phyloP scores from a whole-genome alignment of 2,113 vertebrate genomes.

The Rhizomys pruinosus region DNA sequence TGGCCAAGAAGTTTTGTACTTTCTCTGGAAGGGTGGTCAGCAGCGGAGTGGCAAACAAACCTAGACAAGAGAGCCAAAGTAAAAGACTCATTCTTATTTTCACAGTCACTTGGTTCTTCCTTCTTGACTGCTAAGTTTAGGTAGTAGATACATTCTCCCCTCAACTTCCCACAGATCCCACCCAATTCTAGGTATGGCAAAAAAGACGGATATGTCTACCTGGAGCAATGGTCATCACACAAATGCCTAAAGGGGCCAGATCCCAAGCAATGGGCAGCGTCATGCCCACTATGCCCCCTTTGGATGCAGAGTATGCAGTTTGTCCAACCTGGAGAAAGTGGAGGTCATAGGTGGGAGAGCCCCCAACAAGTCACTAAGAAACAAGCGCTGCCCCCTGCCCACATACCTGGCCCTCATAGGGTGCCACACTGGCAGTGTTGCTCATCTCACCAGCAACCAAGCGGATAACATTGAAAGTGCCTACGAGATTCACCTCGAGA shows the following conservation, averaged over 20 bases:
- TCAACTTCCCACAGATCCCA: slow-evolving; percentile 27
- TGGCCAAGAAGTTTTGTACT: slow-evolving; percentile 91
- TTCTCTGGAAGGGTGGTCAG: slow-evolving; percentile 92
- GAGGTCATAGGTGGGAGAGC: neutral
- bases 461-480: slow-evolving; percentile 96
- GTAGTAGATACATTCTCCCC: neutral
- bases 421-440: slow-evolving; percentile 97
- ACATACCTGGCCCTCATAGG: slow-evolving; percentile 94
- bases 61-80: slow-evolving; percentile 80
- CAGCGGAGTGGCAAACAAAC: slow-evolving; percentile 93
- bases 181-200: slow-evolving; percentile 36
- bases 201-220: slow-evolving; percentile 84
- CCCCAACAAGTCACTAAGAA: slow-evolving; percentile 16
- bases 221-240: slow-evolving; percentile 95
- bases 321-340: slow-evolving; percentile 90
- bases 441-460: slow-evolving; percentile 91
- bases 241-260: slow-evolving; percentile 93
- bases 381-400: neutral
- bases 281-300: slow-evolving; percentile 95
- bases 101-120: neutral
- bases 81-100: slow-evolving; percentile 43
- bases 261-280: slow-evolving; percentile 96
- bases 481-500: slow-evolving; percentile 91
- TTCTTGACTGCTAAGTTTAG: slow-evolving; percentile 30
- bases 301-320: slow-evolving; percentile 94